phyloP scores from a whole-genome alignment of 1,140 invertebrate genomes.

The Atta texana region DNA sequence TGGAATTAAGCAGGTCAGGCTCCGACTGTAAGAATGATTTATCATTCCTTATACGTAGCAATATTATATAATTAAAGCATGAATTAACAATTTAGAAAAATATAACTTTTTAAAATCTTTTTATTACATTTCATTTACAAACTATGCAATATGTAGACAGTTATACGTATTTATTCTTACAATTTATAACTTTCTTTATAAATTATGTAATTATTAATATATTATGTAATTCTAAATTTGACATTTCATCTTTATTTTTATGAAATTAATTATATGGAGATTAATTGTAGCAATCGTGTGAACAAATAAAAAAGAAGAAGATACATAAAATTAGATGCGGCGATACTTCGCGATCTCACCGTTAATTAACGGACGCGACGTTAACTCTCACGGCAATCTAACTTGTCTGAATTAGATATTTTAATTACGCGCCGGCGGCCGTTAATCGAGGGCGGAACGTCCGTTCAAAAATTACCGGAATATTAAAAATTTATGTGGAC shows the following conservation, averaged over 20 bases:
- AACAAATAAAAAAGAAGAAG: not conserved
- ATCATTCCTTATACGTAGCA: not conserved
- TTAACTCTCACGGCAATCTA: constrained; percentile 46
- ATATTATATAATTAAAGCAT: not conserved
- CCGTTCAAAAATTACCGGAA: constrained; percentile 43
- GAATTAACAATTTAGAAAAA: constrained; percentile 23
- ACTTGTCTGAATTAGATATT: constrained; percentile 59
- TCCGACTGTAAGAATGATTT: not conserved
- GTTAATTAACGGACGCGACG: constrained; percentile 33
- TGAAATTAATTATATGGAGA: not conserved
- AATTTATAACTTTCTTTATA: not conserved
- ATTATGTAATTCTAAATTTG: not conserved
- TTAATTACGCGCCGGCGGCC: constrained; percentile 47
- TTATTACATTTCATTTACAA: not conserved
- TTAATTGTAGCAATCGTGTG: constrained; percentile 31
- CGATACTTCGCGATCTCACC: not conserved
- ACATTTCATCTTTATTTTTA: not conserved
- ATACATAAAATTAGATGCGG: not conserved
- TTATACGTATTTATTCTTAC: too few relatives aligned
- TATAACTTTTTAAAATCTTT: not conserved
- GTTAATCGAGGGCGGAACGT: constrained; percentile 44
- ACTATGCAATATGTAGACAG: too few relatives aligned
- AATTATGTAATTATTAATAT: too few relatives aligned
- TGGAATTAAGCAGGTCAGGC: constrained; percentile 51
- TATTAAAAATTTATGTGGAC: constrained; percentile 58